Percentiles rank a stretch among this genome's conserved stretches.
Evolutionary conservation across 2,797 vertebrate genomes (phyloP).

Genomic region (Propithecus deckenii): DNA sequence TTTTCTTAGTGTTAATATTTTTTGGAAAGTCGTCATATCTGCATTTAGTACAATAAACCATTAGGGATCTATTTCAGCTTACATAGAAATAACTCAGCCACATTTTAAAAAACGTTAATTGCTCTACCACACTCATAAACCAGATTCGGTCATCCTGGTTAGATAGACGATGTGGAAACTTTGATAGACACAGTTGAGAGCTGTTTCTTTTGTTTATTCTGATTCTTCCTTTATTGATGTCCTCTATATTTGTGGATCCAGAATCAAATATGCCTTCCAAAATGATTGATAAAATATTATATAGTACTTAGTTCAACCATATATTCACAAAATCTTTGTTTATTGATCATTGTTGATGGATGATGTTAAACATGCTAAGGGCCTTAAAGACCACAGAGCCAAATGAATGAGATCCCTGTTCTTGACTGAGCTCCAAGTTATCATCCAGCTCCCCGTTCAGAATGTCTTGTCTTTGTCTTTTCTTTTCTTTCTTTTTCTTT

Average conservation of each 20-base stretch:
- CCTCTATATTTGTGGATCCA: conserved; percentile 91
- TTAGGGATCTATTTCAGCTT: background rate
- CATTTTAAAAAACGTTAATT: background rate
- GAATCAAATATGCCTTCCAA: conserved; percentile 93
- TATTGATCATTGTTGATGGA: conserved; percentile 93
- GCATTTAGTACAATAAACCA: background rate
- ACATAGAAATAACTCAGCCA: background rate
- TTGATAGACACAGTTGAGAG: conserved; percentile 85
- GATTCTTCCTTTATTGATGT: conserved; percentile 92
- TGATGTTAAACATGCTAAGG: conserved; percentile 94
- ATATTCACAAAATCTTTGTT: conserved; percentile 96
- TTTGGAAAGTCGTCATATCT: background rate
- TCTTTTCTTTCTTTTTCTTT: background rate
- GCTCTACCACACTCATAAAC: background rate
- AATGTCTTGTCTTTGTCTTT: background rate
- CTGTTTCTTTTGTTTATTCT: conserved; percentile 92
- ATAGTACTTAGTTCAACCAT: conserved; percentile 94
- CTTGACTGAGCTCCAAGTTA: background rate
- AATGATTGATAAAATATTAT: conserved; percentile 93
- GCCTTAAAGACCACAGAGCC: background rate
- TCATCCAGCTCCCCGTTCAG: background rate
- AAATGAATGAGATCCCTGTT: background rate
- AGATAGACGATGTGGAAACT: background rate
- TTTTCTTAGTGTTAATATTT: background rate
- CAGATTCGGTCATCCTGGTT: background rate